These are phyloP conservation scores for Heliconius ismenius DNA, from an alignment of 2,888 invertebrate species.

Conservation along the genomic window DNA sequence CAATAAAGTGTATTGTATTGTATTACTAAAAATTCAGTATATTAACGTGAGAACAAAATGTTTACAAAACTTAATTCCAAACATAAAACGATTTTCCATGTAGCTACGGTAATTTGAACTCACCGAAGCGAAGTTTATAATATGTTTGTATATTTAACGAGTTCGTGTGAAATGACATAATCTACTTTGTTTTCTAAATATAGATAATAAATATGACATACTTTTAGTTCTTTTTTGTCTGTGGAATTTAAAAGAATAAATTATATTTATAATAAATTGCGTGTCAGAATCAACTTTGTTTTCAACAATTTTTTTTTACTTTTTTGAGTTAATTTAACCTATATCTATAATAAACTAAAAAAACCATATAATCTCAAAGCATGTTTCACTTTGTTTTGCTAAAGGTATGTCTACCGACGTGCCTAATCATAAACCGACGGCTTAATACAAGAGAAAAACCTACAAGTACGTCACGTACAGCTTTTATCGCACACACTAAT, in stretches of 20 bases:
- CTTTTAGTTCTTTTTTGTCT: neutral
- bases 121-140: constrained; percentile 13
- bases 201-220: constrained; percentile 9
- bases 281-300: neutral
- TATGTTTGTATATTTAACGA: constrained; percentile 15
- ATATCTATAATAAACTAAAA: no score
- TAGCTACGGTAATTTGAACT: constrained; percentile 13
- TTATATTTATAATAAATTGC: neutral
- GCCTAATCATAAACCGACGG: constrained; percentile 39
- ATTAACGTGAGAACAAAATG: neutral
- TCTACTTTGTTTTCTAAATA: constrained; percentile 16
- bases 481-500: no score
- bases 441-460: no score
- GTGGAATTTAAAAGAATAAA: neutral
- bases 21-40: neutral
- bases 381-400: constrained; percentile 11
- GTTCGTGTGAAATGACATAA: constrained; percentile 20
- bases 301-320: no score
- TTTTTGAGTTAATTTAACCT: neutral
- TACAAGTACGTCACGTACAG: no score
- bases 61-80: constrained; percentile 1
- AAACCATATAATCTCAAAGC: neutral
- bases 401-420: constrained; percentile 33
- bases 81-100: constrained; percentile 2
- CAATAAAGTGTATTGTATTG: no score